Conservation (phyloP, 92 coral and sea anemone genomes). For the Bergia puertoricense region DNA sequence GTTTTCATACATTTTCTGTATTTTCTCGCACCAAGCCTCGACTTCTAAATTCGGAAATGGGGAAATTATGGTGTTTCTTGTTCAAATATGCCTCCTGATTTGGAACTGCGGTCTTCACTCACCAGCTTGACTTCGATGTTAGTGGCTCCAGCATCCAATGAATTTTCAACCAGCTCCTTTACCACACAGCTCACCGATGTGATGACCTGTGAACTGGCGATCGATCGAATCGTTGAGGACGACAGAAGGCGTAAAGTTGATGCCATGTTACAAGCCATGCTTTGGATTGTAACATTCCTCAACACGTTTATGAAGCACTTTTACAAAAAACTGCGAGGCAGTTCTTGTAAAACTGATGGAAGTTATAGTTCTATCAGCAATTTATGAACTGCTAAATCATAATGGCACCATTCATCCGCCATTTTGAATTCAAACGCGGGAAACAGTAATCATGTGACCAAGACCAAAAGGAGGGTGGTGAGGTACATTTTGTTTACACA, state of each 20-base stretch:
- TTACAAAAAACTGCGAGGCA: neutral
- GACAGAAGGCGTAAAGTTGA: conserved; percentile 69
- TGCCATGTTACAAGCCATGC: neutral
- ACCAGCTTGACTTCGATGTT: conserved; percentile 89
- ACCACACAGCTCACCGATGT: conserved; percentile 83
- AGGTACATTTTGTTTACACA: too few species aligned
- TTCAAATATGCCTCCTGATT: neutral
- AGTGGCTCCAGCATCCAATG: conserved; percentile 95
- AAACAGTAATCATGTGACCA: neutral
- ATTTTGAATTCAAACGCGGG: neutral
- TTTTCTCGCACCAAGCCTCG: too few species aligned
- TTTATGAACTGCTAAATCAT: too few species aligned
- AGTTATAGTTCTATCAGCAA: neutral
- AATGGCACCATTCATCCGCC: neutral
- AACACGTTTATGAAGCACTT: neutral
- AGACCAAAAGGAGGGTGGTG: neutral
- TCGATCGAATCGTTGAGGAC: conserved; percentile 81
- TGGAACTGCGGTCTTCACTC: conserved; percentile 22
- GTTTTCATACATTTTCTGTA: too few species aligned
- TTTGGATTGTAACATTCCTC: neutral
- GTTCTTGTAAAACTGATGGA: neutral
- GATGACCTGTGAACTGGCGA: conserved; percentile 93
- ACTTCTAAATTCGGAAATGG: too few species aligned
- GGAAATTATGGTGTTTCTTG: too few species aligned
- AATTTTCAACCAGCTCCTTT: conserved; percentile 91